phyloP scores from a whole-genome alignment of 2,888 invertebrate species.

The Apantesis nais region DNA sequence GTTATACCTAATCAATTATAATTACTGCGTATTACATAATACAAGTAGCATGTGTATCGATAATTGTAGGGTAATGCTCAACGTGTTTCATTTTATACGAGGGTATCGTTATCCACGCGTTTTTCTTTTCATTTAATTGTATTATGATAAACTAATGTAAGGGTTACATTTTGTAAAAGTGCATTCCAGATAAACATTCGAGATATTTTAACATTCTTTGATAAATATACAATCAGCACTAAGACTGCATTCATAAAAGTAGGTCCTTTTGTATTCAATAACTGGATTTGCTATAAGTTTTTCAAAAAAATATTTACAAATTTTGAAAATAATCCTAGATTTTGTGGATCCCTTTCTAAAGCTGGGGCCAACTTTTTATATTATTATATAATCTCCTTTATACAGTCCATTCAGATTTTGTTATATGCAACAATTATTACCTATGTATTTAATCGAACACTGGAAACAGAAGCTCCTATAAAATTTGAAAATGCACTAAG shows the following conservation, averaged over 20 bases:
- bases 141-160: conserved; percentile 41
- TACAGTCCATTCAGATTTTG: conserved; percentile 50
- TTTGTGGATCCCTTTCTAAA: conserved; percentile 78
- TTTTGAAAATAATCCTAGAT: conserved; percentile 70
- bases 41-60: conserved; percentile 78
- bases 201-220: conserved; percentile 67
- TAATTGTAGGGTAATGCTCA: conserved; percentile 82
- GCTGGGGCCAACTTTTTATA: conserved; percentile 82
- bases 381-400: conserved; percentile 57
- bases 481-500: conserved; percentile 57
- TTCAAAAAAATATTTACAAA: conserved; percentile 69
- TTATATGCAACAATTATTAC: conserved; percentile 42
- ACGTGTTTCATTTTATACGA: conserved; percentile 76
- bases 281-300: conserved; percentile 68
- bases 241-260: conserved; percentile 77
- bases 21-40: conserved; percentile 68
- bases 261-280: conserved; percentile 66
- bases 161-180: conserved; percentile 69
- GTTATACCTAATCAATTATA: conserved; percentile 69
- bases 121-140: conserved; percentile 50
- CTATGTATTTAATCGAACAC: conserved; percentile 28
- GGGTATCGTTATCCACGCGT: conserved; percentile 66
- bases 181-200: conserved; percentile 74
- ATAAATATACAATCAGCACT: conserved; percentile 73
- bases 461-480: conserved; percentile 28